These are phyloP conservation scores for Pyrgilauda ruficollis DNA, from an alignment of 2,113 vertebrate species.

Conservation along the genomic window DNA sequence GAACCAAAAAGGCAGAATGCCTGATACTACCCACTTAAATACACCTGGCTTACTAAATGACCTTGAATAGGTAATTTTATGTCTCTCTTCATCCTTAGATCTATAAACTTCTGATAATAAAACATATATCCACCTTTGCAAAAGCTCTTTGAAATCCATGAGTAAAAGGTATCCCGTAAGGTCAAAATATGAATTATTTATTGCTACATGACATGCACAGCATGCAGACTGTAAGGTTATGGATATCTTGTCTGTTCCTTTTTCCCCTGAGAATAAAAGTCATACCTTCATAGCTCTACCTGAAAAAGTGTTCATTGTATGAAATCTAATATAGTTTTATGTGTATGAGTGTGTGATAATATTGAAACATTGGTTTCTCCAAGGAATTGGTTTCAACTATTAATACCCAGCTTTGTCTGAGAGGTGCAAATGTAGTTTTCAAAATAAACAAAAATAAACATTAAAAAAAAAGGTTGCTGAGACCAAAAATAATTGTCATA, in stretches of 20 bases:
- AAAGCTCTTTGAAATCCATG: conserved; percentile 42
- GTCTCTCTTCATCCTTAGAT: background rate
- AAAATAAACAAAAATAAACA: background rate
- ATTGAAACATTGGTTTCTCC: background rate
- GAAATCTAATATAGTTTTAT: background rate
- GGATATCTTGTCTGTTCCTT: conserved; percentile 32
- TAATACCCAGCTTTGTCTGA: background rate
- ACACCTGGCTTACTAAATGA: background rate
- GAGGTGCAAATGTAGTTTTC: background rate
- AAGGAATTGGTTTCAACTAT: background rate
- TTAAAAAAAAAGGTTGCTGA: background rate
- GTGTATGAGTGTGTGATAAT: background rate
- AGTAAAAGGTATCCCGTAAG: conserved; percentile 44
- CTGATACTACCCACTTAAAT: background rate
- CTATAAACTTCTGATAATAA: conserved; percentile 25
- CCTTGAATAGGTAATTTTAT: conserved; percentile 4
- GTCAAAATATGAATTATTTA: conserved; percentile 65
- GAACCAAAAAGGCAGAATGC: background rate
- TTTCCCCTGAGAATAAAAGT: background rate
- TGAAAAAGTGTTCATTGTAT: background rate
- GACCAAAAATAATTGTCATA: background rate
- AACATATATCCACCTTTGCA: conserved; percentile 23
- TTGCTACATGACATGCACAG: conserved; percentile 54
- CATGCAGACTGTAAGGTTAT: conserved; percentile 12
- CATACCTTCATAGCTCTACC: background rate